Evolutionary conservation across 1,140 invertebrate genomes (phyloP).

Genomic region (Drosophila ohnishii): DNA sequence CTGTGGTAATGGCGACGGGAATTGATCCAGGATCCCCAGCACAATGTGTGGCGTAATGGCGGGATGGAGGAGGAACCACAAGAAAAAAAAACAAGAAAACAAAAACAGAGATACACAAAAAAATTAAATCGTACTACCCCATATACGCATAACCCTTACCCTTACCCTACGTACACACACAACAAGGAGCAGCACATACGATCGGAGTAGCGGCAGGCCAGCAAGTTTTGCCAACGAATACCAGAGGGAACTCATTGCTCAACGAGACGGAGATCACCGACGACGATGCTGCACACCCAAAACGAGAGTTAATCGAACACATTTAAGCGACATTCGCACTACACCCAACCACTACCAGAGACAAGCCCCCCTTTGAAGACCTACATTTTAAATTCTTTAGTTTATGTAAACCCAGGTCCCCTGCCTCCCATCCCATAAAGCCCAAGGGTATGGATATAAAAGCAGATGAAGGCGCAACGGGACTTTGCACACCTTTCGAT

Average conservation of each 20-base stretch:
- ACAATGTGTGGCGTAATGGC: constrained; percentile 22
- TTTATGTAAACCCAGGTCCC: constrained; percentile 18
- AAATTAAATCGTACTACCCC: constrained; percentile 32
- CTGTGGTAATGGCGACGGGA: constrained; percentile 82
- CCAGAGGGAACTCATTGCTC: constrained; percentile 20
- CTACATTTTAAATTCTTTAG: constrained; percentile 35
- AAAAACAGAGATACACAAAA: constrained; percentile 19
- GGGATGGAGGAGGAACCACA: constrained; percentile 32
- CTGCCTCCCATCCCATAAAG: not conserved
- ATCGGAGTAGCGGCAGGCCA: constrained; percentile 3
- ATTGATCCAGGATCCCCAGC: constrained; percentile 35
- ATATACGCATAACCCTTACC: constrained; percentile 37
- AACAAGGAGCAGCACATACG: constrained; percentile 4
- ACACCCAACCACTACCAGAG: constrained; percentile 9
- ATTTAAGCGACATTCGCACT: constrained; percentile 26
- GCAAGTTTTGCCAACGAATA: constrained; percentile 34
- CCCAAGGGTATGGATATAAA: not conserved
- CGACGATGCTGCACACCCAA: constrained; percentile 20
- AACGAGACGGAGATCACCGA: constrained; percentile 16
- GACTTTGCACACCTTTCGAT: constrained; percentile 18
- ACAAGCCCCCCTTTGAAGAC: constrained; percentile 11
- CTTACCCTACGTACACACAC: not conserved
- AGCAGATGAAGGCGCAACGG: constrained; percentile 5
- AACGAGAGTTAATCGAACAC: constrained; percentile 42
- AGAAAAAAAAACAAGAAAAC: constrained; percentile 34